Base-by-base conservation (phyloP, 2,797 vertebrate genomes). In the Chiloscyllium punctatum region DNA sequence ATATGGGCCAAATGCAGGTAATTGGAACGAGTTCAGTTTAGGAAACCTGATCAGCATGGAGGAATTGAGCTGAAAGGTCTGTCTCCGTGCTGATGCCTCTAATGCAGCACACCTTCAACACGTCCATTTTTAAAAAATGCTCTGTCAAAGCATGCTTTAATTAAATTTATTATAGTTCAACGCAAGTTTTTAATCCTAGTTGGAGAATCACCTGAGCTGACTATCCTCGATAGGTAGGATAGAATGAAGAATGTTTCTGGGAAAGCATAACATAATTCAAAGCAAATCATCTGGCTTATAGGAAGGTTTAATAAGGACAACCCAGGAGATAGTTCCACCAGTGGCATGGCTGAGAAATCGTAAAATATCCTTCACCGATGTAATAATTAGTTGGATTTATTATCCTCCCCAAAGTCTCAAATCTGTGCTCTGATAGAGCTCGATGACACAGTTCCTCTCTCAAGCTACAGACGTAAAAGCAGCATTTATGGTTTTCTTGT, bases 401-500 rank as follows among this genome's bases (percentile, higher is more conserved):
- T 74, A 33, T 51, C 62, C 37, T 71, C 72, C 74, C 42, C 4
- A 48, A 95, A 77, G 48, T 33, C 42, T 95, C 37, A 95, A 95
- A 51, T 53, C 37, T 33, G 71, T 18, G 94, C 30, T 27, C 94
- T 77, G 18, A 95, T 77, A 21, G 71, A 21, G 33, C 71, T 33
- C 77, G 69, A 95, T 4, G 42, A 95, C 69, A 53, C 27, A 77
- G 94, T 69, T 69, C 69, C 62, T 37, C 90, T 92, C 90, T 69
- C 66, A 95, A 95, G 37, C 3, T 77, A 33, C 42, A 95, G 51
- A 33, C 42, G 53, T 95, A 95, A 77, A 95, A 95, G 94, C 42
- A 16, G 27, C 71, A 74, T 74, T 77, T 77, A 95, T 74, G 71
- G 94, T 71, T 15, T 77, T 57, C 5, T 15, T 77, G 69, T 77